Evolutionary conservation across 2,888 invertebrate genomes (phyloP), one percentile per base, ranked within the genome.

Genomic region (Idaea aversata): DNA sequence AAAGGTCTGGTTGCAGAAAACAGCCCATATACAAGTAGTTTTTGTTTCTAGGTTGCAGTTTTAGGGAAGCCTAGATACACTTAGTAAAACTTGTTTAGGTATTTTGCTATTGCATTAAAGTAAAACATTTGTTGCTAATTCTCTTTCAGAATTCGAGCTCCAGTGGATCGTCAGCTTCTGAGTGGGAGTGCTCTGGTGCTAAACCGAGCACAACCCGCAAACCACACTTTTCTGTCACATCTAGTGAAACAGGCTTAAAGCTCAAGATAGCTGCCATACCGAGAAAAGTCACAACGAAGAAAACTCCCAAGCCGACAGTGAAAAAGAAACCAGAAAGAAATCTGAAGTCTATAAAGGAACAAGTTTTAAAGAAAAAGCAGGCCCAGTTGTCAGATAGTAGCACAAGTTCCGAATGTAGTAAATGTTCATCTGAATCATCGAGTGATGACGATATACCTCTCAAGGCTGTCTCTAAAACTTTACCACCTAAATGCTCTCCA

Each of bases 201-300:
- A 91, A 90, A 72, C 87, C 87, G 71, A 80, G 79, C 66, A 78
- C 84, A 57, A 78, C 83, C 58, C 81, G 80, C 61, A 93, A 93
- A 73, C 86, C 92, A 62, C 94, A 94, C 77, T 95, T 95, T 82
- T 94, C 94, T 10, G 94, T 95, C 38, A 95, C 94, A 59, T 94
- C 93, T 67, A 93, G 94, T 82, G 94, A 94, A 60, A 94, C 94
- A 60, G 94, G 94, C 25, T 80, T 95, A 64, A 93, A 94, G 70
- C 88, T 95, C 63, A 95, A 94, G 75, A 94, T 95, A 66, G 94
- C 94, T 71, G 94, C 94, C 59, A 94, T 95, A 69, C 93, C 93
- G 61, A 78, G 86, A 61, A 94, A 83, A 80, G 82, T 74, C 70
- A 83, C 83, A 76, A 85, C 84, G 59, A 93, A 85, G 74, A 90